Evolutionary conservation across 2,113 vertebrate genomes (phyloP), one percentile per base, ranked within the genome.

Genomic region (Haemorhous mexicanus): DNA sequence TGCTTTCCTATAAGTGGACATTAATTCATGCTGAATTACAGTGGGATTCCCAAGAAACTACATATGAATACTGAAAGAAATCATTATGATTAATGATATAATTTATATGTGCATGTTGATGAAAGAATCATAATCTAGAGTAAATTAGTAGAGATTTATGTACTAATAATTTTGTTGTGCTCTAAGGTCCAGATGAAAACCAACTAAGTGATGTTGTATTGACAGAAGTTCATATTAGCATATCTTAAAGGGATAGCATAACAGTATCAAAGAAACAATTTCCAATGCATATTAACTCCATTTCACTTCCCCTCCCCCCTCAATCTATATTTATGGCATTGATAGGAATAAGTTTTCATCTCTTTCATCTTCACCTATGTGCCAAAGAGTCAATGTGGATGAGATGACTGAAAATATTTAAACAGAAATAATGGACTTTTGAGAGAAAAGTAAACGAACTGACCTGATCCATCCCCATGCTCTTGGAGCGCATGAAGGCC

Each of bases 121-220:
- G 95, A 95, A 96, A 96, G 92, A 94, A 96, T 95, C 83, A 89
- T 96, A 95, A 96, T 96, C 93, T 94, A 93, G 78, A 95, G 87
- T 90, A 96, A 96, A 97, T 96, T 96, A 96, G 88, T 94, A 93
- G 90, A 96, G 95, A 96, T 96, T 96, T 96, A 96, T 96, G 95
- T 96, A 96, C 92, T 90, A 97, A 96, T 96, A 95, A 95, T 93
- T 95, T 96, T 94, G 88, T 93, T 96, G 86, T 93, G 86, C 94
- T 93, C 92, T 94, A 72, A 93, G 92, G 92, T 96, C 94, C 95
- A 96, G 85, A 93, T 1, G 21, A 94, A 93, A 94, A 81, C 63
- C 79, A 88, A 27, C 93, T 93, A 94, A 94, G 64, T 78, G 85
- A 89, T 94, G 89, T 93, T 92, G 90, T 89, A 96, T 87, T 89